phyloP scores from a whole-genome alignment of 1,140 invertebrate species.

The Drosophila sulfurigaster region DNA sequence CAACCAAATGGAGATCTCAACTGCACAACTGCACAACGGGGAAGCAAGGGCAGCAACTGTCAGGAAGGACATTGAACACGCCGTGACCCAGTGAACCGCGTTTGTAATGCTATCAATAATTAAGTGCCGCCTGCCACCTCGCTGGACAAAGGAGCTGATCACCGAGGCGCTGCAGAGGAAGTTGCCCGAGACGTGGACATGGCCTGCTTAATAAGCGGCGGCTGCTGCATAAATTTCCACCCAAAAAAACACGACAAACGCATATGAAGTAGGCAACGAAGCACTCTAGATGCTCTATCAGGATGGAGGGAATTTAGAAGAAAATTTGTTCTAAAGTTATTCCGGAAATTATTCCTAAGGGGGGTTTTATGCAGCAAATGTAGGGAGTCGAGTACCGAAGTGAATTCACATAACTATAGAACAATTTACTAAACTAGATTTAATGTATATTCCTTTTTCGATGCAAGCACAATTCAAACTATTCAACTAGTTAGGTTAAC shows the following conservation, averaged over 20 bases:
- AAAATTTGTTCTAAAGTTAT: not conserved
- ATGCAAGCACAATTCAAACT: too few species aligned
- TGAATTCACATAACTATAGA: too few species aligned
- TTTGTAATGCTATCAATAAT: constrained; percentile 82
- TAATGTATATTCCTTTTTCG: too few species aligned
- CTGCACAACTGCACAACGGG: too few species aligned
- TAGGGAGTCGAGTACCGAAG: too few species aligned
- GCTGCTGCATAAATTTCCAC: constrained; percentile 79
- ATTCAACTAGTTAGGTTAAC: too few species aligned
- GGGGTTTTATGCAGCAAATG: too few species aligned
- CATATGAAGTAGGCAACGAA: not conserved
- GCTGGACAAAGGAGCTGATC: constrained; percentile 19
- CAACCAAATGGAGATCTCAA: constrained; percentile 51
- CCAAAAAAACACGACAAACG: constrained; percentile 54
- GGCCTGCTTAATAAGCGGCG: constrained; percentile 75
- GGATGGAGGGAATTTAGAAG: not conserved
- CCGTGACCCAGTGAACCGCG: constrained; percentile 72
- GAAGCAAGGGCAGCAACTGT: not conserved
- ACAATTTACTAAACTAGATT: too few species aligned
- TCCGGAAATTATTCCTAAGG: too few species aligned
- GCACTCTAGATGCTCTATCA: constrained; percentile 8
- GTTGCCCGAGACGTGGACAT: constrained; percentile 35
- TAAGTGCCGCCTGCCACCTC: constrained; percentile 79
- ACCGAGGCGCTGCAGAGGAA: not conserved
- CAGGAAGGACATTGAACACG: constrained; percentile 47